Evolutionary conservation across 1,140 invertebrate species (phyloP).

Genomic region (Drosophila murphyi): DNA sequence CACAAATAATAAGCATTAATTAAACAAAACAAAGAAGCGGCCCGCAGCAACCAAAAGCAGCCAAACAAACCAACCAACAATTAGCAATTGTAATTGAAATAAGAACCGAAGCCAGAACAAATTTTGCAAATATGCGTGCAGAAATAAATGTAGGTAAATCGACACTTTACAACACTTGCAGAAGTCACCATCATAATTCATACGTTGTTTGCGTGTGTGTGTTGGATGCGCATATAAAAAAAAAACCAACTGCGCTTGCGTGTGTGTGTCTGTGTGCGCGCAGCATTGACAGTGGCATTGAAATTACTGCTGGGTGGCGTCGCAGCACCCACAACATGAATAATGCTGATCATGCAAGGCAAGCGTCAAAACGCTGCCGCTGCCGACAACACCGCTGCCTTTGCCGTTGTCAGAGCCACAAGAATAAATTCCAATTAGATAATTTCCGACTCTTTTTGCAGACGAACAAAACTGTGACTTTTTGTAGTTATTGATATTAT

Average conservation of each 20-base stretch:
- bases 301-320: slow-evolving; percentile 42
- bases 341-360: slow-evolving; percentile 36
- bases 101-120: too few species aligned
- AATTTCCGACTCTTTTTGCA: slow-evolving; percentile 35
- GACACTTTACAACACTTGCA: not conserved
- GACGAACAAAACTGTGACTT: slow-evolving; percentile 35
- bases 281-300: slow-evolving; percentile 71
- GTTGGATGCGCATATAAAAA: not conserved
- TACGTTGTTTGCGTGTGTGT: not conserved
- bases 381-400: not conserved
- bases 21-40: slow-evolving; percentile 21
- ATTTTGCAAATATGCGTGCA: too few species aligned
- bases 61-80: not conserved
- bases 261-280: slow-evolving; percentile 46
- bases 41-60: not conserved
- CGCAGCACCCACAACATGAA: slow-evolving; percentile 27
- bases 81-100: slow-evolving; percentile 1
- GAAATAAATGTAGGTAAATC: not conserved
- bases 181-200: not conserved
- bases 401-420: slow-evolving; percentile 5
- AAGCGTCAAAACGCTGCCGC: slow-evolving; percentile 2
- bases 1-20: slow-evolving; percentile 47
- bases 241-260: slow-evolving; percentile 8
- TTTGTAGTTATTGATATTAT: slow-evolving; percentile 25
- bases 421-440: slow-evolving; percentile 51